Evolutionary conservation across 2,888 invertebrate genomes (phyloP), one percentile per base, ranked within the genome.

Genomic region (Leptothorax acervorum): DNA sequence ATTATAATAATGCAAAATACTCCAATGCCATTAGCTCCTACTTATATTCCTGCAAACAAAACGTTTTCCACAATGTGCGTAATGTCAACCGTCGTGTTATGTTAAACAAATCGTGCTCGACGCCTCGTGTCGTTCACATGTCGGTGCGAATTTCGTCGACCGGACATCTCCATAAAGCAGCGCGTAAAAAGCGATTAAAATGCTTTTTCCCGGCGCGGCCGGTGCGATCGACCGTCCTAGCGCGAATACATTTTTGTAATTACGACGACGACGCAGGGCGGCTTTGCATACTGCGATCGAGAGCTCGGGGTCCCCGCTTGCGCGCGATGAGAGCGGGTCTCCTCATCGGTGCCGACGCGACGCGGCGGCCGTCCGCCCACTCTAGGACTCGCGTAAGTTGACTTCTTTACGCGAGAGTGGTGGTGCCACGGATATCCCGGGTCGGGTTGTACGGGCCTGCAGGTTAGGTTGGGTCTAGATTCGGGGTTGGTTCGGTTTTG

Each of bases 401-500:
- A 85, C 88, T 88, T 84, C 88, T 87, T 68, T 88, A 74, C 57
- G 65, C 74, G 35, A 75, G 35, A 75, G 71, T 83, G 65, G 39
- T 62, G 83, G 51, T 85, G 83, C 85, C 31, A 87, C 66, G 79
- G 86, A 87, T 84, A 76, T 83, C 82, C 62, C 57, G 70, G 75
- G 84, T 85, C 82, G 81, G 62, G 45, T 81, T 82, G 87, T 85
- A 84, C 74, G 66, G 74, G 83, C 63, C 83, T 85, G 85, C 85
- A 82, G 82, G 85, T 85, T 85, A 85, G 89, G 87, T 89, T 85
- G 84, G 85, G 86, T 55, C 86, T 85, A 76, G 75, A 83, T 87
- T 83, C 85, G 85, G 85, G 85, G 86, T 87, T 85, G 86, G 83
- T 83, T 87, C 79, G 86, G 85, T 86, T 87, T 88, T 79, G 87